phyloP scores from a whole-genome alignment of 2,888 invertebrate genomes.

The Andrena praecox region DNA sequence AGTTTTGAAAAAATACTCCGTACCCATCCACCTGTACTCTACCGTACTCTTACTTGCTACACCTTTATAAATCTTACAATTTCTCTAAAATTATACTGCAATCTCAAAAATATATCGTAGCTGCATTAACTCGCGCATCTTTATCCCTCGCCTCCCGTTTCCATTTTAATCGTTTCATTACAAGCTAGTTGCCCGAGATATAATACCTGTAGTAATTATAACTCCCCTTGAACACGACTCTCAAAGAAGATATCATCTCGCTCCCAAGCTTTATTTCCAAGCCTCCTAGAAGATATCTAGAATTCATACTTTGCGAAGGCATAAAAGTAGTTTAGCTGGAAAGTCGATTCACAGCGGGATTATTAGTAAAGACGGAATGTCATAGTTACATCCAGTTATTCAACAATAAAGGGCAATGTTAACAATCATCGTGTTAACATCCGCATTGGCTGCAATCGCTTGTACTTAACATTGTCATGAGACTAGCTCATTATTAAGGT shows the following conservation, averaged over 20 bases:
- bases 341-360: constrained; percentile 70
- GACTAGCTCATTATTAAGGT: constrained; percentile 78
- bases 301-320: constrained; percentile 68
- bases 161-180: constrained; percentile 53
- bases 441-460: constrained; percentile 73
- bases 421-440: constrained; percentile 63
- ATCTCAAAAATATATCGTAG: constrained; percentile 84
- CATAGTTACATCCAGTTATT: constrained; percentile 63
- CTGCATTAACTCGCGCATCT: constrained; percentile 74
- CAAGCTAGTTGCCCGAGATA: constrained; percentile 62
- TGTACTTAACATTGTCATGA: constrained; percentile 81
- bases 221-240: constrained; percentile 57
- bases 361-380: constrained; percentile 72
- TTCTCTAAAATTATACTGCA: constrained; percentile 83
- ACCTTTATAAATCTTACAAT: constrained; percentile 83
- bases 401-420: constrained; percentile 67
- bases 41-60: constrained; percentile 76
- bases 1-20: constrained; percentile 44
- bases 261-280: constrained; percentile 56
- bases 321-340: constrained; percentile 68
- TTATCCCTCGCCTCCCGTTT: constrained; percentile 58
- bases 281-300: constrained; percentile 59
- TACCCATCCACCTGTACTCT: constrained; percentile 67
- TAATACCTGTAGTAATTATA: constrained; percentile 57
- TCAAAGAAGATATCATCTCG: constrained; percentile 65